Evolutionary conservation across 2,888 invertebrate species (phyloP), one percentile per base, ranked within the genome.

Genomic region (Drosophila dives): DNA sequence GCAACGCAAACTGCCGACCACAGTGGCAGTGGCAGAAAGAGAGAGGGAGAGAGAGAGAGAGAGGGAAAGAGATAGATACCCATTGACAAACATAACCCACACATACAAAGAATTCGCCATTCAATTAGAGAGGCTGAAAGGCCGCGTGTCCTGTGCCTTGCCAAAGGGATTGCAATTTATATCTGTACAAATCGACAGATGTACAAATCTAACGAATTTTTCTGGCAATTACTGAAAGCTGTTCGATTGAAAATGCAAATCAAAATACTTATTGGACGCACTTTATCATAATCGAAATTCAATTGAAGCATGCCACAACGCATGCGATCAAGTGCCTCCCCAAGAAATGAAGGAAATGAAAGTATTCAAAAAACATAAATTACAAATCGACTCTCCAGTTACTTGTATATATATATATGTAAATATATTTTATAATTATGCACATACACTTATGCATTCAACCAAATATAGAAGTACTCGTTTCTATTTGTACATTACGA

Each of bases 51-150:
- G 6, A 55, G 7, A 17, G 12, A 55, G 1, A 12, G 36, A 55
- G 4, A 12, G 2, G 34, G 10, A 5, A 10, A 1, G 10, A 40
- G 10, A 40, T 2, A n/a, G 38, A 71, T 61, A 77, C 32, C 54
- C 78, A 77, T 68, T 73, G 65, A 77, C 67, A 72, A 75, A 76
- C 63, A 63, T 34, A 64, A 74, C 74, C 61, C 75, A 71, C 71
- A 69, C 65, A 74, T 40, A 59, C 26, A 38, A 34, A 45, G 36
- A 38, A 77, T 77, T 77, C 77, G 70, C 74, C 78, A 80, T 74
- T 64, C 78, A 79, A 75, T 75, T 80, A 54, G 64, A 72, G n/a
- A 38, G n/a, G 65, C 42, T 73, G 42, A 70, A 68, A 65, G 64
- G 79, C 29, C 68, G 80, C 72, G 65, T 80, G 78, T 78, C 80